Evolutionary conservation across 2,113 vertebrate species (phyloP).

Genomic region (Syrmaticus mikado): DNA sequence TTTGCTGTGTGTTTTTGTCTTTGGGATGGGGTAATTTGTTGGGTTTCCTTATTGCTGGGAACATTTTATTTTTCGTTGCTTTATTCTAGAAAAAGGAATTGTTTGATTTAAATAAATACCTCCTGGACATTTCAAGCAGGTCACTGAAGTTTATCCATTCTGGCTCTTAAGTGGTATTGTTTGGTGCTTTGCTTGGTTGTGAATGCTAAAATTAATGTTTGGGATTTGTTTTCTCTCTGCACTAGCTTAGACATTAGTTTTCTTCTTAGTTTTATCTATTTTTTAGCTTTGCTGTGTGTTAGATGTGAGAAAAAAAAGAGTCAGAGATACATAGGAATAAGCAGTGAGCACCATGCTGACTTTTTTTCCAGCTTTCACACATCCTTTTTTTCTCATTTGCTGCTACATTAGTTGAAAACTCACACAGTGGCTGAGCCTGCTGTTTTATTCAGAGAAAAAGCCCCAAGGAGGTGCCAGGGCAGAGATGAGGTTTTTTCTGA

Average conservation of each 20-base stretch:
- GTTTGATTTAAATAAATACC: neutral
- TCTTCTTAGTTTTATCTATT: neutral
- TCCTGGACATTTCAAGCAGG: neutral
- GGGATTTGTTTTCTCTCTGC: neutral
- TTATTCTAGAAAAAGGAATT: neutral
- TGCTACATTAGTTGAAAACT: neutral
- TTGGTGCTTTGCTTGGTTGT: neutral
- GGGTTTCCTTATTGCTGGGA: neutral
- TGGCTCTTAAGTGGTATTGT: neutral
- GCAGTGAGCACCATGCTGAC: neutral
- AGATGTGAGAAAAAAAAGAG: neutral
- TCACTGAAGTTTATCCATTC: neutral
- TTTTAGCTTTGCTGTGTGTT: neutral
- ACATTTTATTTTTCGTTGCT: neutral
- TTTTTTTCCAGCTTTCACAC: neutral
- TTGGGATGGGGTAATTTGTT: neutral
- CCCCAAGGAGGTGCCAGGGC: neutral
- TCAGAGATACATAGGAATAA: neutral
- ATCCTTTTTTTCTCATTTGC: neutral
- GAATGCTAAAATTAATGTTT: neutral
- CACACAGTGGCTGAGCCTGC: neutral
- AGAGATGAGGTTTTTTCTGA: neutral
- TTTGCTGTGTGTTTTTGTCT: neutral
- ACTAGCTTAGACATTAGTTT: neutral
- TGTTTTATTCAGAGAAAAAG: neutral